Conservation (phyloP, 2,888 invertebrate genomes). For the Acleris cristana region DNA sequence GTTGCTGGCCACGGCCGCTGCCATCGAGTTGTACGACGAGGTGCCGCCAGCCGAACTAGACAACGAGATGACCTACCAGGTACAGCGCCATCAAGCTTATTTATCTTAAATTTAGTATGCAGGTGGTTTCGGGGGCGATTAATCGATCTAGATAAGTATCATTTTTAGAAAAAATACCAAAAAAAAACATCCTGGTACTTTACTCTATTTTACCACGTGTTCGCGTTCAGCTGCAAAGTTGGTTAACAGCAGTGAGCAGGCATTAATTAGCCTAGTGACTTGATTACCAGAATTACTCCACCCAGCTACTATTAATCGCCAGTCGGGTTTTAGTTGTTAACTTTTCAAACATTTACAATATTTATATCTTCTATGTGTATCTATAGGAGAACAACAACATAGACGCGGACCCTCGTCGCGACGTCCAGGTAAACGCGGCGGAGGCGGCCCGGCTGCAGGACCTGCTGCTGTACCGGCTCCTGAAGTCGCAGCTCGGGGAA, state of each 20-base stretch:
- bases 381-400: conserved; percentile 11
- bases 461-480: conserved; percentile 18
- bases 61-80: conserved; percentile 35
- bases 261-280: too few species aligned
- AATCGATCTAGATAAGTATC: too few species aligned
- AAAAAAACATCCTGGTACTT: too few species aligned
- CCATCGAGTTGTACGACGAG: conserved; percentile 44
- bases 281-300: too few species aligned
- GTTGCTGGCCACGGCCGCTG: conserved; percentile 42
- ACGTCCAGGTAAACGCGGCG: neutral
- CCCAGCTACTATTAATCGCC: too few species aligned
- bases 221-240: too few species aligned
- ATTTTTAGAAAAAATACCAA: too few species aligned
- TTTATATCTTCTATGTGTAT: neutral
- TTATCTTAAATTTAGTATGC: too few species aligned
- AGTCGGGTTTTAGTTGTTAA: too few species aligned
- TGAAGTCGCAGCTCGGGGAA: conserved; percentile 11
- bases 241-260: too few species aligned
- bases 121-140: too few species aligned
- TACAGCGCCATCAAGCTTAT: neutral
- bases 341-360: neutral
- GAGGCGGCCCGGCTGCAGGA: conserved; percentile 17
- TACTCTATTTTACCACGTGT: too few species aligned
- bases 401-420: conserved; percentile 3
- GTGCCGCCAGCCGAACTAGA: conserved; percentile 38